Percentiles rank a stretch among this genome's conserved stretches.
Evolutionary conservation across 2,888 invertebrate genomes (phyloP).

Genomic region (Limnephilus marmoratus): DNA sequence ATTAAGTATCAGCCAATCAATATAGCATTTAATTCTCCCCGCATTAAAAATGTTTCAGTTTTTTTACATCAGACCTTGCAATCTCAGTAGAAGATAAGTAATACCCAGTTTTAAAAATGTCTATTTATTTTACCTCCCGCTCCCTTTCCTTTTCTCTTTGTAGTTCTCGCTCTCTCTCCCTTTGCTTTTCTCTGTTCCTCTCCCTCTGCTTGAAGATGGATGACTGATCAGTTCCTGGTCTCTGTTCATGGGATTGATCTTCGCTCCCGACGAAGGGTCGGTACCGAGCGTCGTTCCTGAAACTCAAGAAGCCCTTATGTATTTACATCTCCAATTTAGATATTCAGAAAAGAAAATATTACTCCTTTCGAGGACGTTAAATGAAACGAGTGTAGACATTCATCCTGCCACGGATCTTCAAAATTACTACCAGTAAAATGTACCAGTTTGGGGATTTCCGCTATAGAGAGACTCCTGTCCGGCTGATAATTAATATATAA

Average conservation of each 20-base stretch:
- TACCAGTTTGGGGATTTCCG: not conserved
- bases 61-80: too few relatives aligned
- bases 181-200: conserved; percentile 55
- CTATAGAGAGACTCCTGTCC: not conserved
- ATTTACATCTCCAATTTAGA: conserved; percentile 30
- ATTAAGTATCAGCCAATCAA: too few relatives aligned
- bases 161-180: conserved; percentile 59
- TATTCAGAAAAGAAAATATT: not conserved
- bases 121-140: conserved; percentile 4
- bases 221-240: conserved; percentile 73
- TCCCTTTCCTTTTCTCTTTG: conserved; percentile 60
- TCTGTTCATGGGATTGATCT: conserved; percentile 82
- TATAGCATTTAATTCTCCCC: too few relatives aligned
- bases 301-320: conserved; percentile 51
- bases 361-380: not conserved
- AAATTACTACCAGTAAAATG: not conserved
- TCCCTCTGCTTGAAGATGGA: conserved; percentile 63
- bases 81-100: too few relatives aligned
- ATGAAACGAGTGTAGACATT: not conserved
- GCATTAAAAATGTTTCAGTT: too few relatives aligned
- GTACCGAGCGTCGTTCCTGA: conserved; percentile 75
- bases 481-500: not conserved
- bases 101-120: not conserved
- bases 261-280: conserved; percentile 76
- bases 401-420: not conserved